phyloP scores from a whole-genome alignment of 1,140 invertebrate species.

The Mercenaria mercenaria region DNA sequence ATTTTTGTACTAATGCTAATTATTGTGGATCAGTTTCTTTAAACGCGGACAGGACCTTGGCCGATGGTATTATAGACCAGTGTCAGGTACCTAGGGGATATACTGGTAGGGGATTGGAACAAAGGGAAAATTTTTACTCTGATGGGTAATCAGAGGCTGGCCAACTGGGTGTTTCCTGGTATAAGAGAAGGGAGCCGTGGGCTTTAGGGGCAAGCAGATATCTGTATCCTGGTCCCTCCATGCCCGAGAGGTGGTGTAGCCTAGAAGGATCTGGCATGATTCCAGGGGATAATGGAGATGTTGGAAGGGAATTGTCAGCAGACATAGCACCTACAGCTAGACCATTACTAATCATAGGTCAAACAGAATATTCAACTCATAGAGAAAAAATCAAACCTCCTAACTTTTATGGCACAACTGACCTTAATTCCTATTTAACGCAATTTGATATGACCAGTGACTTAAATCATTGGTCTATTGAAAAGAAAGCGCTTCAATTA shows the following conservation, averaged over 20 bases:
- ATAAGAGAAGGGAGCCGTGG: neutral
- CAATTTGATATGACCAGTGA: constrained; percentile 2
- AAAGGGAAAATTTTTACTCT: neutral
- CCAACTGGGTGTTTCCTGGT: neutral
- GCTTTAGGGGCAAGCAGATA: constrained; percentile 13
- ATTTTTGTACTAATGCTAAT: neutral
- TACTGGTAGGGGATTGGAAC: neutral
- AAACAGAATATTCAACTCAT: too few species aligned
- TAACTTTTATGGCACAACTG: neutral
- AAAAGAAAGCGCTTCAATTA: too few species aligned
- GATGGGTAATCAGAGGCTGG: neutral
- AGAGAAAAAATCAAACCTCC: neutral
- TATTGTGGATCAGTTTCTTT: neutral
- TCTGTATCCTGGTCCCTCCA: neutral
- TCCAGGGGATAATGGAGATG: neutral
- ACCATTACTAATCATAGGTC: neutral
- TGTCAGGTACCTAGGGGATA: neutral
- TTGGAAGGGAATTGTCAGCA: neutral
- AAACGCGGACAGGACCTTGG: neutral
- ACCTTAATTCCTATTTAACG: neutral
- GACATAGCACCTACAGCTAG: neutral
- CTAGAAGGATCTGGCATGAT: neutral
- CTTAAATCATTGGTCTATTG: too few species aligned
- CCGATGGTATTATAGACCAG: neutral
- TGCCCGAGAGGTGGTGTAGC: neutral